A percentile compares a stretch with the other conserved stretches of the same genome.
Conservation (phyloP, 2,888 invertebrate species). For the Iselma pallidipennis region DNA sequence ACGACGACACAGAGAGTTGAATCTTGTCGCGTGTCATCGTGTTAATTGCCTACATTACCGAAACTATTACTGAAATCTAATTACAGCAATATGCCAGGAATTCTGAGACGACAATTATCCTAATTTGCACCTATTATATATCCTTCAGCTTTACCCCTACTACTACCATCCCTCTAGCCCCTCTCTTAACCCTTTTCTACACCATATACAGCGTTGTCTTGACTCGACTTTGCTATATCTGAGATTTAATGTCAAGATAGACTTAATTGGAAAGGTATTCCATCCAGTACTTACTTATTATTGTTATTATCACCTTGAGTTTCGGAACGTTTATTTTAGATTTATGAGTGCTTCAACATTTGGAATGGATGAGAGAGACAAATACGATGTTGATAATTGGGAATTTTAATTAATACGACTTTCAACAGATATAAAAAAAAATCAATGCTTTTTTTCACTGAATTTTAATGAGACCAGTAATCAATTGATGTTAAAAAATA, state of each 20-base stretch:
- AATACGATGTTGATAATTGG: too few relatives aligned
- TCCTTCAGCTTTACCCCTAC: constrained; percentile 17
- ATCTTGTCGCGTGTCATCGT: constrained; percentile 51
- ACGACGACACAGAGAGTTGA: too few relatives aligned
- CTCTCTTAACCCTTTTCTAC: neutral
- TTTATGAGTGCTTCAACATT: constrained; percentile 3
- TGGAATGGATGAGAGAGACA: too few relatives aligned
- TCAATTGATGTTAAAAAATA: too few relatives aligned
- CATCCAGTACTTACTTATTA: neutral
- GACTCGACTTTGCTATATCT: constrained; percentile 34
- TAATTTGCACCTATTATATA: constrained; percentile 56
- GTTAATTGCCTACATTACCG: constrained; percentile 52
- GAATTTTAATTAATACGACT: constrained; percentile 6
- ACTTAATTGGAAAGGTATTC: constrained; percentile 47
- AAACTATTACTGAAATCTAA: constrained; percentile 55
- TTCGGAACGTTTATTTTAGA: constrained; percentile 6
- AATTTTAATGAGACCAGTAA: too few relatives aligned
- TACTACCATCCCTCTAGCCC: constrained; percentile 16
- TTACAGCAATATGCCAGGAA: constrained; percentile 54
- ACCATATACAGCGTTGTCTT: constrained; percentile 32
- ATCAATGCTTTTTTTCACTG: too few relatives aligned
- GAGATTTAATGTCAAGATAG: constrained; percentile 49
- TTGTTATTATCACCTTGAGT: neutral
- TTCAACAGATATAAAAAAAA: neutral
- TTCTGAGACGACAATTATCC: constrained; percentile 55